Base-by-base conservation (phyloP, 2,888 invertebrate genomes). In the Agrilus cyanescens region DNA sequence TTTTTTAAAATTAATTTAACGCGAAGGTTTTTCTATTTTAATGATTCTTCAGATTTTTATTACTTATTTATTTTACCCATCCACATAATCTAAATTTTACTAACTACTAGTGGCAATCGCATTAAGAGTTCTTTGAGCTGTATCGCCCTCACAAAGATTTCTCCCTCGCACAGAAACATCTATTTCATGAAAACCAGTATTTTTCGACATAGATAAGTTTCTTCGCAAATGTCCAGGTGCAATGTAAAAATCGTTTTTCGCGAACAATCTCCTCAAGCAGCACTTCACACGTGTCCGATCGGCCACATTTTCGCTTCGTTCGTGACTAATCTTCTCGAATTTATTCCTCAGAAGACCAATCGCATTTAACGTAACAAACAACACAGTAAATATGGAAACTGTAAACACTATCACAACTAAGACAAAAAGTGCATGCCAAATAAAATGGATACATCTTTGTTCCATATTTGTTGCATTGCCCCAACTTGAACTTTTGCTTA, bases 251-350 rank as follows among this genome's bases (percentile, higher is more conserved):
- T 46, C 48, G 4, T 40, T 32, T n/a, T 29, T 8, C 10, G 31
- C 13, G 32, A 51, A 48, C n/a, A 51, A 18, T 30, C 50, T 40
- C 32, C 43, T 36, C 5, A 50, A 36, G 29, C 37, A 44, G 15
- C 48, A 47, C 29, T 39, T 32, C 6, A 18, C 14, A 7, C 41
- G 37, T 20, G 39, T 41, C 35, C 20, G 32, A 13, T 32, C 40
- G 1, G 42, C 29, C 14, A 43, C 45, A 29, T 42, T 45, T 6
- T 41, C 30, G 3, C 40, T 43, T 25, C 53, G 43, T 33, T 36
- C 40, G 25, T 53, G 51, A 18, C 44, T 46, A 25, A 45, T 46
- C 16, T 38, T 45, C 46, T 53, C 53, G 14, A 34, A 38, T 42
- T 43, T 43, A 41, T 49, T 52, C 4, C 52, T 46, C 18, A 53